Percentiles rank a stretch among this genome's conserved stretches.
Conservation (phyloP, 2,113 vertebrate genomes). For the Beaufortia kweichowensis region DNA sequence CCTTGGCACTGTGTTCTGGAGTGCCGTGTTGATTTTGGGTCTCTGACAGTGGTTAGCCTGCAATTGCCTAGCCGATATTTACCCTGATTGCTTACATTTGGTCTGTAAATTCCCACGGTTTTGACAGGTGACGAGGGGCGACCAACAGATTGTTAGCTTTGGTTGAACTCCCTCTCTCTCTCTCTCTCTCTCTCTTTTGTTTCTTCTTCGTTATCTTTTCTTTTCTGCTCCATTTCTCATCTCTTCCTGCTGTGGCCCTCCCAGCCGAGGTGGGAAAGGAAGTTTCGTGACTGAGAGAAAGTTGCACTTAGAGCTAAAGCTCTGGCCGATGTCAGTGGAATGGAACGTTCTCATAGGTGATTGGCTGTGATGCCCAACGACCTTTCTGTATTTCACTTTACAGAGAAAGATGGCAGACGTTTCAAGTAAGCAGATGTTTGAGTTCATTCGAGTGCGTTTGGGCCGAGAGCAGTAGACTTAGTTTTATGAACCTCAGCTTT, state of each 20-base stretch:
- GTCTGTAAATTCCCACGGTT: slow-evolving; percentile 42
- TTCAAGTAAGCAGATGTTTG: not conserved
- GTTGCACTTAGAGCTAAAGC: not conserved
- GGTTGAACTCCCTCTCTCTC: not conserved
- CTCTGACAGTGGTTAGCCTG: slow-evolving; percentile 37
- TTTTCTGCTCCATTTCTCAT: slow-evolving; percentile 9
- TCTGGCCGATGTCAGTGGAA: not conserved
- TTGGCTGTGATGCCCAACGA: not conserved
- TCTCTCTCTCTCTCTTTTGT: too few species aligned
- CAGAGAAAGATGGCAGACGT: not conserved
- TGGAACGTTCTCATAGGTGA: not conserved
- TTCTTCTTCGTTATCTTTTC: not conserved
- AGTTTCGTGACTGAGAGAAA: not conserved
- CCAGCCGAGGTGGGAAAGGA: not conserved
- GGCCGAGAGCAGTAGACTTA: not conserved
- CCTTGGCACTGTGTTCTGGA: slow-evolving; percentile 40
- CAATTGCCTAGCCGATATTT: slow-evolving; percentile 27
- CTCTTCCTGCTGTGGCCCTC: not conserved
- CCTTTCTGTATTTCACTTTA: slow-evolving; percentile 8
- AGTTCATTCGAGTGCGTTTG: not conserved
- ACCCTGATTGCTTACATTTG: slow-evolving; percentile 29
- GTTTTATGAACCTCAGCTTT: not conserved
- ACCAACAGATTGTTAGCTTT: slow-evolving; percentile 3
- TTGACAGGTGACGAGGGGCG: slow-evolving; percentile 9
- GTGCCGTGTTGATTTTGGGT: slow-evolving; percentile 52